Base-by-base conservation (phyloP, 2,797 vertebrate genomes). In the Odontamblyopus lacepedii region DNA sequence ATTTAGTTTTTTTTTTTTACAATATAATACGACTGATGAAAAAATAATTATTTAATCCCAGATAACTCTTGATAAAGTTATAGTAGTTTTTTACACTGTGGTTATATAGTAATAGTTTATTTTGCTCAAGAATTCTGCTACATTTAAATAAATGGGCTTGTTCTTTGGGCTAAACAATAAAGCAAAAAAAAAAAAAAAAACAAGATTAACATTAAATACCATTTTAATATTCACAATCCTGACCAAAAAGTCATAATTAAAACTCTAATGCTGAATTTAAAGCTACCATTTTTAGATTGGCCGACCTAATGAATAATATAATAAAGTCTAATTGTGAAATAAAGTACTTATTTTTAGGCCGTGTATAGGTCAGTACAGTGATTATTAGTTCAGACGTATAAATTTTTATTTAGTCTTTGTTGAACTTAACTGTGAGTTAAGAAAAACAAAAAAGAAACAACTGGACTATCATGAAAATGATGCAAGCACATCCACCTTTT, bases 21-120 rank as follows among this genome's bases (percentile, higher is more conserved):
- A 82, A 88, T 75, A 89, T 89, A 88, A 87, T 85, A 90, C 87
- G 88, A 71, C 77, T 87, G 84, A 72, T 84, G 77, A 71, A 85
- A 88, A 91, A 91, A 89, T 82, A 90, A 80, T 76, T 67, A 53
- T 75, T 70, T 81, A 84, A 83, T 87, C 66, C 78, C 62, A 79
- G 76, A 75, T 29, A n/a, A 77, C 18, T 81, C 71, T 73, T 81
- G 59, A 75, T 73, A 82, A 74, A 84, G 76, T 63, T 80, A 23
- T 48, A 65, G 19, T 59, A 55, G 78, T 76, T 77, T 78, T 78
- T 77, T 82, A 81, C 83, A 77, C 35, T 63, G 19, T 84, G 26
- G 72, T 81, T 81, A 79, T 56, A 76, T 84, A 85, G 26, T 32
- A 30, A 66, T 66, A 66, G 48, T 51, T 66, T 78, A 75, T 81